These are phyloP conservation scores for Ellobius talpinus DNA, from an alignment of 2,113 vertebrate genomes.

Conservation along the genomic window DNA sequence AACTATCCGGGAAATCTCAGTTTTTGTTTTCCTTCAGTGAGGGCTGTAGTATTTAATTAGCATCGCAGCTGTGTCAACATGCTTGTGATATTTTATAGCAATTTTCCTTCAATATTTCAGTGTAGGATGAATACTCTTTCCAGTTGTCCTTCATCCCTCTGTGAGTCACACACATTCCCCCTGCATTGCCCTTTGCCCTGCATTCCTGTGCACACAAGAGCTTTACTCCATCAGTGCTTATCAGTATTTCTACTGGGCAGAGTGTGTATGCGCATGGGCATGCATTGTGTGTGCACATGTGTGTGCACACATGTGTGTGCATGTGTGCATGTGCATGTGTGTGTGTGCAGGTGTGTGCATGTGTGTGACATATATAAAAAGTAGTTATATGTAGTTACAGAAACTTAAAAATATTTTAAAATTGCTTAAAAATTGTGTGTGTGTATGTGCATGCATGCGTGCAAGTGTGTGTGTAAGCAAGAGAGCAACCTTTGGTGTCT, in stretches of 20 bases:
- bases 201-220: background rate
- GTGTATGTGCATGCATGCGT: rapidly evolving
- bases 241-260: background rate
- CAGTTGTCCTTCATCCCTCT: background rate
- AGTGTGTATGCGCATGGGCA: rapidly evolving
- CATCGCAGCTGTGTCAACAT: constrained; percentile 76
- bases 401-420: background rate
- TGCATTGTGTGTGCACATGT: background rate
- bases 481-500: background rate
- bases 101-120: constrained; percentile 62
- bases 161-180: background rate
- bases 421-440: background rate
- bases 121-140: constrained; percentile 45
- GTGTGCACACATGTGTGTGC: no score
- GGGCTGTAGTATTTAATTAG: constrained; percentile 77
- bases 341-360: no score
- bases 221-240: background rate
- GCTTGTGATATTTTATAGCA: constrained; percentile 62
- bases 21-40: constrained; percentile 76
- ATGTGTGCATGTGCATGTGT: no score
- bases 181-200: background rate
- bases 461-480: background rate
- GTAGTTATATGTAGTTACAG: background rate
- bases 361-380: no score
- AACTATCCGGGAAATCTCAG: constrained; percentile 68